phyloP scores from a whole-genome alignment of 2,888 invertebrate genomes.

The Tridacna crocea region DNA sequence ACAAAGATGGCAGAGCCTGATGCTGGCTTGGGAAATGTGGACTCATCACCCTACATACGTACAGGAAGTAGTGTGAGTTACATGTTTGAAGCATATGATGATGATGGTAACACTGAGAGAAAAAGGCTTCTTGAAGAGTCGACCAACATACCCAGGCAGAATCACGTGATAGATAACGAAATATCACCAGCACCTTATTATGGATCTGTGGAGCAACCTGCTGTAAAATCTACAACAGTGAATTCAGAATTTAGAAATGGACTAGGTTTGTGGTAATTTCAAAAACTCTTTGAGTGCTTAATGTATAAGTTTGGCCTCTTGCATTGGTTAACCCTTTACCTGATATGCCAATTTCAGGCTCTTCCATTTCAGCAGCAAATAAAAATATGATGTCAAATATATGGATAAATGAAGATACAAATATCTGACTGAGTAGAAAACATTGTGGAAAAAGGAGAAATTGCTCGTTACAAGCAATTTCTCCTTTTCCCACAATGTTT shows the following conservation, averaged over 20 bases:
- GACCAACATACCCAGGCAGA: not conserved
- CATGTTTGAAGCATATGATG: not conserved
- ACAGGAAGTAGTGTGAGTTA: constrained; percentile 21
- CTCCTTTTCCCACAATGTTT: not conserved
- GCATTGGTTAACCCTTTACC: too few relatives aligned
- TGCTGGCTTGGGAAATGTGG: not conserved
- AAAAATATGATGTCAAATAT: too few relatives aligned
- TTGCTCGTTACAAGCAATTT: too few relatives aligned
- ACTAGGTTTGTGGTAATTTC: not conserved
- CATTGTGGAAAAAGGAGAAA: not conserved
- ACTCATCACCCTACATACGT: not conserved
- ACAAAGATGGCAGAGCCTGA: too few relatives aligned
- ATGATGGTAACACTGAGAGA: constrained; percentile 12
- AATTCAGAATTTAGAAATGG: not conserved
- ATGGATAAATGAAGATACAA: too few relatives aligned
- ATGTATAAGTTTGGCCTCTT: too few relatives aligned
- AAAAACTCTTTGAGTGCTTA: too few relatives aligned
- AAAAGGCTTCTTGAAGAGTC: constrained; percentile 14
- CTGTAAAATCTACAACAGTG: not conserved
- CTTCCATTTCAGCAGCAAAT: too few relatives aligned
- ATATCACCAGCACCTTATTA: constrained; percentile 1
- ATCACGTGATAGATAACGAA: constrained; percentile 14
- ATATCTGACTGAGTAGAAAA: too few relatives aligned
- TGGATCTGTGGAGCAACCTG: constrained; percentile 4
- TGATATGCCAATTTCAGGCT: too few relatives aligned